Base-by-base conservation (phyloP, 1,140 invertebrate genomes). In the Drosophila nebulosa region DNA sequence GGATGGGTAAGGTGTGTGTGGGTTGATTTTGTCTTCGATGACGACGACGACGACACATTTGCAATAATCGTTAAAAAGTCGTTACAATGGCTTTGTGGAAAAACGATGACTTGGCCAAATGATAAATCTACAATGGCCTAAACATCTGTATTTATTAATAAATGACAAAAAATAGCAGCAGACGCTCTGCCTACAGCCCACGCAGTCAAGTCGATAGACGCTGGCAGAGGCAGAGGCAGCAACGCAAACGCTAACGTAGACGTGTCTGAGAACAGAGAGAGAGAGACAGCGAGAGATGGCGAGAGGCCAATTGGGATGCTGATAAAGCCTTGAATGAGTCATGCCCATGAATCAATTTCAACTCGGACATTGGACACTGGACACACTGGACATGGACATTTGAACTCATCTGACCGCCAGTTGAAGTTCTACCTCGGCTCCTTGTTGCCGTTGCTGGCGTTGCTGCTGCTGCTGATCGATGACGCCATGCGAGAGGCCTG, bases 61-160 rank as follows among this genome's bases (percentile, higher is more conserved):
- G 64, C 83, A 81, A 79, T 86, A 73, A 88, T 86, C 83, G 83
- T 86, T 83, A 86, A 86, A 86, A 81, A 78, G 81, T 86, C 74
- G 67, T 86, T 86, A 86, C 67, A 66, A 79, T 46, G 66, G 81
- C 74, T 88, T 71, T 66, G 78, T 88, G 67, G 70, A 88, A 88
- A 86, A 78, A 59, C 63, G 70, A 78, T 83, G 78, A 83, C 74
- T 79, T 57, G 52, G 78, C 35, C 63, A 46, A 42, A 64, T 75
- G 71, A 74, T 57, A 27, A 62, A 69, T 55, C 50, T 26, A 67
- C 52, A 77, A 77, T 64, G 60, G 64, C 63, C 59, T 46, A 69
- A 66, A 73, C 65, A 77, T 78, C 74, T 80, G 58, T 70, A 78
- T 74, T 66, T 67, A 85, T 80, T 55, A 66, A 60, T 36, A 14